Evolutionary conservation across 1,140 invertebrate species (phyloP), one percentile per base, ranked within the genome.

Genomic region (Tetramorium parvispinum): DNA sequence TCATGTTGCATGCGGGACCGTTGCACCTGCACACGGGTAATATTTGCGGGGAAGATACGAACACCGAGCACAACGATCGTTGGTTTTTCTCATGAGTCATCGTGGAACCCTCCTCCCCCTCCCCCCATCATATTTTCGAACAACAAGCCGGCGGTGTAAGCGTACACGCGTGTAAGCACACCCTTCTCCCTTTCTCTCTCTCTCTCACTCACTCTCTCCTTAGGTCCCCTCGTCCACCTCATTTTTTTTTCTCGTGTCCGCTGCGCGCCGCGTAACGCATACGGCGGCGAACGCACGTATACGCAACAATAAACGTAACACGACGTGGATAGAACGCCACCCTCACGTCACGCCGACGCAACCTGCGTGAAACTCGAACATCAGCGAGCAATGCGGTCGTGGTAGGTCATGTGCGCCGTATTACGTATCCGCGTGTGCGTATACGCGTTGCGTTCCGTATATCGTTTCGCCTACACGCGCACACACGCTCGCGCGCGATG

Each of bases 301-400:
- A 59, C 37, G 77, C 68, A 46, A 85, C 86, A 92, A 91, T 91
- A 89, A 92, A 87, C 89, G 90, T 89, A 93, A 92, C 88, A 85
- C 91, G 91, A 91, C 81, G 88, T 79, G 76, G 90, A 92, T 86
- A 88, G 83, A 92, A 89, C 76, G 71, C 88, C 90, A 89, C 89
- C 91, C 88, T 91, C 90, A 73, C 90, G 85, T 66, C 32, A 83
- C 81, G 73, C 85, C 85, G 75, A 73, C 85, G 77, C 85, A 65
- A 71, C 65, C 88, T 79, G 86, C 78, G 65, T 24, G 88, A 85
- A 92, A 91, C 87, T 91, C 91, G 78, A 87, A 88, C 91, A 85
- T 86, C 87, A 88, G 73, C 66, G 73, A 75, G 66, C 70, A 53
- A 55, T 75, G 75, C 73, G 68, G n/a, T n/a, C 37, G 57, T 51